Conservation (phyloP, 1,140 invertebrate species). For the silkworm (Bombyx mori) region ASM3026992v2 NC_085124.1:10712501-10713000, state of each 20-base stretch:
- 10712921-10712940: conserved; percentile 22
- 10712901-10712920: conserved; percentile 53
- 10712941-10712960: conserved; percentile 13
- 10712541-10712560: conserved; percentile 46
- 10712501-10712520: conserved; percentile 23
- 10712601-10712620: conserved; percentile 17
- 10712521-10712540: conserved; percentile 54
- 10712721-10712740: conserved; percentile 2
- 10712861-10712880: conserved; percentile 10
- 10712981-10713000: no score
- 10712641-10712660: conserved; percentile 5
- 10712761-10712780: conserved; percentile 5
- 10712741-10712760: background rate
- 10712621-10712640: background rate
- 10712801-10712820: conserved; percentile 19
- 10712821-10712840: conserved; percentile 7
- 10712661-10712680: conserved; percentile 6
- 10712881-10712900: conserved; percentile 47
- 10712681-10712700: background rate
- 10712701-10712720: conserved; percentile 1
- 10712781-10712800: conserved; percentile 39
- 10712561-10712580: conserved; percentile 59
- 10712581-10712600: conserved; percentile 21
- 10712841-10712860: conserved; percentile 5
- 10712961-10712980: conserved; percentile 12